phyloP scores from a whole-genome alignment of 2,113 vertebrate genomes.

The Antechinus flavipes region DNA sequence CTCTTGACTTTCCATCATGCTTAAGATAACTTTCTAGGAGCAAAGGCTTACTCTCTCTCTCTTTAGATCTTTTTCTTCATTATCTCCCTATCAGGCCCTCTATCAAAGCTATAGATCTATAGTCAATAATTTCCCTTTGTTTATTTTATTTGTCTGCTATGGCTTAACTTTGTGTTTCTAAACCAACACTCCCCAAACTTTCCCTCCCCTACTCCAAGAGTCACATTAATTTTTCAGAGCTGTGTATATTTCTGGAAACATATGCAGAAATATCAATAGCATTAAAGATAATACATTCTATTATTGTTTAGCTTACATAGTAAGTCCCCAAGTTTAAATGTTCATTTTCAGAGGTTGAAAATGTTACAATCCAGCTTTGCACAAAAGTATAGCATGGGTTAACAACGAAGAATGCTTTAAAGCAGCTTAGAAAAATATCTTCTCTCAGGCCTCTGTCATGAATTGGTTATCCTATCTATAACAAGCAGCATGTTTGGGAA shows the following conservation, averaged over 20 bases:
- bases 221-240: constrained; percentile 40
- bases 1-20: neutral
- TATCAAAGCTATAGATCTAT: neutral
- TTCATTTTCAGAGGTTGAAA: neutral
- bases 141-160: constrained; percentile 5
- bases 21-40: neutral
- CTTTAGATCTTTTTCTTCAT: neutral
- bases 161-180: constrained; percentile 30
- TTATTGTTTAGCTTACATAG: constrained; percentile 23
- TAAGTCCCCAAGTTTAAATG: constrained; percentile 50
- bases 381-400: constrained; percentile 48
- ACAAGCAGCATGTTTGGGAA: constrained; percentile 9
- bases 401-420: constrained; percentile 56
- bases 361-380: constrained; percentile 53
- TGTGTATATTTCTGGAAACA: constrained; percentile 6
- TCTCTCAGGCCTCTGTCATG: constrained; percentile 6
- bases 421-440: constrained; percentile 38
- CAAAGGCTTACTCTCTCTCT: neutral
- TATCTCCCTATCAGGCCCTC: neutral
- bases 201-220: neutral
- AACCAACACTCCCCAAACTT: neutral
- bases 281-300: constrained; percentile 42
- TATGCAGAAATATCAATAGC: constrained; percentile 21
- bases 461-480: constrained; percentile 32
- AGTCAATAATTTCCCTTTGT: neutral